These are phyloP conservation scores for Agapostemon virescens DNA, from an alignment of 2,888 invertebrate species.

Conservation along the genomic window DNA sequence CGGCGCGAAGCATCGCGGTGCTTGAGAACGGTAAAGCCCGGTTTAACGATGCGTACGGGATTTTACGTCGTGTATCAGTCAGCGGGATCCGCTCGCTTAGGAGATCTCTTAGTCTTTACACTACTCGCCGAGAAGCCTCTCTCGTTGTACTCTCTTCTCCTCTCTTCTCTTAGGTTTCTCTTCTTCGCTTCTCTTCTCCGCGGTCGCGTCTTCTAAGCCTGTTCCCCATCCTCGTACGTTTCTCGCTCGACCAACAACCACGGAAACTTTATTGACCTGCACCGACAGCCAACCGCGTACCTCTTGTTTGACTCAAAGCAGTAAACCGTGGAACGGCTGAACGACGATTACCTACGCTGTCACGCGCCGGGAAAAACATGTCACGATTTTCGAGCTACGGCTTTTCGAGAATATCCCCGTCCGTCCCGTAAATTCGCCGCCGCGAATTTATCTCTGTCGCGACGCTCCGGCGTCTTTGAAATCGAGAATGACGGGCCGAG, in stretches of 20 bases:
- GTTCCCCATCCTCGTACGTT: neutral
- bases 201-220: neutral
- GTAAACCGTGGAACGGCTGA: constrained; percentile 52
- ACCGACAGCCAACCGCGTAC: constrained; percentile 39
- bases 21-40: constrained; percentile 62
- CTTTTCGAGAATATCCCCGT: constrained; percentile 49
- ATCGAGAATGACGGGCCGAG: neutral
- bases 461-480: neutral
- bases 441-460: constrained; percentile 43
- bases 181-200: neutral
- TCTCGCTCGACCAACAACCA: constrained; percentile 17
- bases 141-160: neutral
- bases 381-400: constrained; percentile 58
- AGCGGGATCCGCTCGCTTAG: constrained; percentile 57
- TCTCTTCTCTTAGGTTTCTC: constrained; percentile 1
- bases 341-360: constrained; percentile 63
- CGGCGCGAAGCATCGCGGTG: constrained; percentile 41
- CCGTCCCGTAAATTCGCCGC: constrained; percentile 53
- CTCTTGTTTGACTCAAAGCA: constrained; percentile 59
- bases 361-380: constrained; percentile 63
- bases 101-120: constrained; percentile 57
- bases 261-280: constrained; percentile 62
- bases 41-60: constrained; percentile 69
- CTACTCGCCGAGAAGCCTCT: constrained; percentile 23
- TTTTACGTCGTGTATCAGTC: constrained; percentile 70